phyloP scores from a whole-genome alignment of 1,140 invertebrate species.

The Liolophura sinensis region DNA sequence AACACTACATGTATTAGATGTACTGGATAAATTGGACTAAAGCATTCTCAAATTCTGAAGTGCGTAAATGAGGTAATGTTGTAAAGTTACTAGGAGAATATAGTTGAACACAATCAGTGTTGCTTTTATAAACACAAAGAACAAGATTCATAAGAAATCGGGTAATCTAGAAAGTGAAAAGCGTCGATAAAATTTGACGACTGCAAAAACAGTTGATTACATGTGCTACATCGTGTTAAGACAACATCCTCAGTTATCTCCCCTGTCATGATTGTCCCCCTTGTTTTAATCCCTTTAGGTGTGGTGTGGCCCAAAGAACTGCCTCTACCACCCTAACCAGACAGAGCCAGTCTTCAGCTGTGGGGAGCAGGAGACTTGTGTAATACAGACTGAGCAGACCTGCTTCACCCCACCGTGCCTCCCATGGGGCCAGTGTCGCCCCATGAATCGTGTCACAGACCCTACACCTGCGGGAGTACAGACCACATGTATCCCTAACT shows the following conservation, averaged over 20 bases:
- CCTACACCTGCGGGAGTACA: conserved; percentile 76
- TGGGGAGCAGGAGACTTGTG: conserved; percentile 41
- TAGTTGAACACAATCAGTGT: too few relatives aligned
- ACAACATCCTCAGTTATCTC: neutral
- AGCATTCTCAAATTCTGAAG: too few relatives aligned
- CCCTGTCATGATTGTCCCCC: neutral
- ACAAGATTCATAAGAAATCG: too few relatives aligned
- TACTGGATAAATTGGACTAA: too few relatives aligned
- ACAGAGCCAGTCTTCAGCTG: conserved; percentile 39
- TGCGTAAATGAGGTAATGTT: too few relatives aligned
- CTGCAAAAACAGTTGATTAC: too few relatives aligned
- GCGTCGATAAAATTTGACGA: too few relatives aligned
- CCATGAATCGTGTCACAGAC: conserved; percentile 70
- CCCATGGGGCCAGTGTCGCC: conserved; percentile 79
- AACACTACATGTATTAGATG: too few relatives aligned
- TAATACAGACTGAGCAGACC: conserved; percentile 54
- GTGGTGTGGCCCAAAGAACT: conserved; percentile 56
- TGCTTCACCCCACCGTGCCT: conserved; percentile 78
- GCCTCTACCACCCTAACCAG: conserved; percentile 43
- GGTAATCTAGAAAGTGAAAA: too few relatives aligned
- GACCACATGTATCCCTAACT: conserved; percentile 78
- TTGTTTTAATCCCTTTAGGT: conserved; percentile 35
- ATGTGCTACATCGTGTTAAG: neutral
- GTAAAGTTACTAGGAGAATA: too few relatives aligned
- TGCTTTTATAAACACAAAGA: too few relatives aligned